Evolutionary conservation across 1,140 invertebrate genomes (phyloP).

Genomic region (Eumaeus atala): DNA sequence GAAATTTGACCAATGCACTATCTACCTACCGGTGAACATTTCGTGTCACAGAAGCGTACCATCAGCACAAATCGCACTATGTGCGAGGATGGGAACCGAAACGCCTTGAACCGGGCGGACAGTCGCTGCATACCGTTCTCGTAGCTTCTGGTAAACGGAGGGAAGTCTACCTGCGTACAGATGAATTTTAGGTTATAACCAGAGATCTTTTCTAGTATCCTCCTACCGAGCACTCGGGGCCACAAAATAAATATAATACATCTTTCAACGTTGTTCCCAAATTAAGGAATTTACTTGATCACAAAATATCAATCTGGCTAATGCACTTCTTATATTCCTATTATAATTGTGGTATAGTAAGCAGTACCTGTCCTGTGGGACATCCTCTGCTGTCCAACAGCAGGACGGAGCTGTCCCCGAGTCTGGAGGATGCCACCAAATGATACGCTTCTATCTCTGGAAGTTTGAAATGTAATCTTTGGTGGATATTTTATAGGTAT

Average conservation of each 20-base stretch:
- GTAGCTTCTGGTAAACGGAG: slow-evolving; percentile 64
- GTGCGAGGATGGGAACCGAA: slow-evolving; percentile 82
- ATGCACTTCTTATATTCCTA: too few relatives aligned
- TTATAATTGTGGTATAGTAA: too few relatives aligned
- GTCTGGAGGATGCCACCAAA: slow-evolving; percentile 68
- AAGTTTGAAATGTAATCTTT: slow-evolving; percentile 13
- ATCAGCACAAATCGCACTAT: slow-evolving; percentile 80
- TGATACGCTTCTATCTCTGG: slow-evolving; percentile 74
- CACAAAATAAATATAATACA: too few relatives aligned
- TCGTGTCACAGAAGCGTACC: slow-evolving; percentile 79
- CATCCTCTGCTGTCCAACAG: slow-evolving; percentile 78
- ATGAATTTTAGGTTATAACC: not conserved
- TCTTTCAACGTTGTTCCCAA: too few relatives aligned
- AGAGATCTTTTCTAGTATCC: too few relatives aligned
- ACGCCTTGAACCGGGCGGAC: slow-evolving; percentile 78
- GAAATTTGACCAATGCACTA: not conserved
- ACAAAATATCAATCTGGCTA: too few relatives aligned
- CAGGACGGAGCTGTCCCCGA: slow-evolving; percentile 72
- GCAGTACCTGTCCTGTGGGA: slow-evolving; percentile 73
- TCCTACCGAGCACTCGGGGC: too few relatives aligned
- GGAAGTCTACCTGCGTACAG: slow-evolving; percentile 59
- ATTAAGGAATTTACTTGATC: too few relatives aligned
- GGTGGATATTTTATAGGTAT: too few relatives aligned
- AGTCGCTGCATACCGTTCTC: slow-evolving; percentile 56
- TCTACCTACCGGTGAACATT: slow-evolving; percentile 75